phyloP scores from a whole-genome alignment of 2,113 vertebrate species.

The Takifugu bimaculatus region DNA sequence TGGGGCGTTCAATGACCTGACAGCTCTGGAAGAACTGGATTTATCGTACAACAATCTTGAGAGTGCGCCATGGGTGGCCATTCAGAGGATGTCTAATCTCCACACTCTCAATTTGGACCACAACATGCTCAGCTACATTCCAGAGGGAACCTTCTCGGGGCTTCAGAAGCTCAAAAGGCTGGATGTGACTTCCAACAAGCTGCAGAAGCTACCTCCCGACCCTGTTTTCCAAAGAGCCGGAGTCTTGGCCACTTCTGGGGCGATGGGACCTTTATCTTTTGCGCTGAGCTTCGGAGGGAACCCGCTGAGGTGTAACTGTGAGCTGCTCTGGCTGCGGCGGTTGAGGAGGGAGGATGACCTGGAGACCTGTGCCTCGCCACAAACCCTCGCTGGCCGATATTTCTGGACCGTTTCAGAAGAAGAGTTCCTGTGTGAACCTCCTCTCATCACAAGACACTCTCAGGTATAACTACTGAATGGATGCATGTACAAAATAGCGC shows the following conservation, averaged over 20 bases:
- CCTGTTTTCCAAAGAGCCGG: constrained; percentile 94
- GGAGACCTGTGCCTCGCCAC: constrained; percentile 93
- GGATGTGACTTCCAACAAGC: constrained; percentile 97
- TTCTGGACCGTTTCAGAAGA: constrained; percentile 98
- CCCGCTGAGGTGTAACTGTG: constrained; percentile 97
- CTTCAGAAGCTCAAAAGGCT: constrained; percentile 96
- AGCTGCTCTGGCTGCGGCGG: constrained; percentile 91
- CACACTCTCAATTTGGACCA: constrained; percentile 96
- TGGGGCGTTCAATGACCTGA: constrained; percentile 92
- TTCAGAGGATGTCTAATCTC: constrained; percentile 94
- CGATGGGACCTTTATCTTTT: constrained; percentile 86
- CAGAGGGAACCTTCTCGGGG: constrained; percentile 96
- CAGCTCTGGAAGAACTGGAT: constrained; percentile 95
- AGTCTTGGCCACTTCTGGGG: constrained; percentile 90
- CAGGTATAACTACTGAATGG: constrained; percentile 58
- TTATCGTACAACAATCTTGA: constrained; percentile 97
- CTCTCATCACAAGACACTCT: constrained; percentile 94
- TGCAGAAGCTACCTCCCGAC: constrained; percentile 96
- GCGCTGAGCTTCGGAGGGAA: constrained; percentile 96
- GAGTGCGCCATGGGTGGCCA: constrained; percentile 92
- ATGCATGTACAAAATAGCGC: constrained; percentile 12
- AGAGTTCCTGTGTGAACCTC: constrained; percentile 96
- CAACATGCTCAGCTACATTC: constrained; percentile 97
- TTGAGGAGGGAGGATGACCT: constrained; percentile 90
- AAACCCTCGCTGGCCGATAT: constrained; percentile 90